Percentiles rank a stretch among this genome's conserved stretches.
phyloP scores from a whole-genome alignment of 2,888 invertebrate species.

The Volucella zonaria region DNA sequence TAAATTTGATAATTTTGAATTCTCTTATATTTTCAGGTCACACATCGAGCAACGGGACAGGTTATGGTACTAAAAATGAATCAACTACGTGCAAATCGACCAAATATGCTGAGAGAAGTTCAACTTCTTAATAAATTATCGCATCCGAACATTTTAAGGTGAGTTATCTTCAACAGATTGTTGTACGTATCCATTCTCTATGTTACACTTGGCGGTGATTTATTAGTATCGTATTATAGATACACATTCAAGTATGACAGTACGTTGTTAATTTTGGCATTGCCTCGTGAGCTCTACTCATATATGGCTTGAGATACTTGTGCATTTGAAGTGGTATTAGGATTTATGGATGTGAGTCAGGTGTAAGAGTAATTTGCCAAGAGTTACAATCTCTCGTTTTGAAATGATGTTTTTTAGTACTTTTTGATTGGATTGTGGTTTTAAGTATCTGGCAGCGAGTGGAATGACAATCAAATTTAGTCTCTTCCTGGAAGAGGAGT shows the following conservation, averaged over 20 bases:
- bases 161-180: slow-evolving; percentile 74
- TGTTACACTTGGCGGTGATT: background rate
- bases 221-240: background rate
- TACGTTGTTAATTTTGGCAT: slow-evolving; percentile 14
- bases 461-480: background rate
- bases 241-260: too few relatives aligned
- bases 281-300: background rate
- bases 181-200: background rate
- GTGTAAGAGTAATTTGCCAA: slow-evolving; percentile 16
- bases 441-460: slow-evolving; percentile 19
- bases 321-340: slow-evolving; percentile 15
- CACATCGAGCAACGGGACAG: slow-evolving; percentile 94
- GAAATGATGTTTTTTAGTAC: slow-evolving; percentile 9
- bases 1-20: slow-evolving; percentile 18
- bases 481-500: too few relatives aligned
- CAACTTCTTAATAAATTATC: slow-evolving; percentile 97
- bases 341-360: slow-evolving; percentile 24
- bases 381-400: slow-evolving; percentile 29
- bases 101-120: slow-evolving; percentile 98
- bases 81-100: slow-evolving; percentile 95
- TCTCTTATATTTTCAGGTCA: slow-evolving; percentile 88
- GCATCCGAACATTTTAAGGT: slow-evolving; percentile 97
- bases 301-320: slow-evolving; percentile 20
- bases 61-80: slow-evolving; percentile 99
- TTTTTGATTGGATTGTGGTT: slow-evolving; percentile 27